A percentile compares a stretch with the other conserved stretches of the same genome.
These are phyloP conservation scores for Noctuana brunneofusca DNA, from an alignment of 2,888 invertebrate genomes.

Conservation along the genomic window DNA sequence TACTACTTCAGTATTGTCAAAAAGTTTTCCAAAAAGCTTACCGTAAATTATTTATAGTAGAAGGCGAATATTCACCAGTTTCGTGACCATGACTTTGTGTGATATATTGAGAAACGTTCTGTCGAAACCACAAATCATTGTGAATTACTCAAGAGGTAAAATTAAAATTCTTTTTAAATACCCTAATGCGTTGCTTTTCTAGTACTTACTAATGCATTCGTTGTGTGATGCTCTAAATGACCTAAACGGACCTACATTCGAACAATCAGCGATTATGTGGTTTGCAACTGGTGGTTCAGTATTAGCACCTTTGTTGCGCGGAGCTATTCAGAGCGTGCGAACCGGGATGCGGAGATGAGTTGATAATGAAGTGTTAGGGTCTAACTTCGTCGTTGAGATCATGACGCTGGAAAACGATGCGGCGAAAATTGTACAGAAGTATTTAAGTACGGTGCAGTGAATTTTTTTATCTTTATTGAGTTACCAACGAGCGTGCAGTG, in stretches of 20 bases:
- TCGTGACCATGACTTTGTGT: neutral
- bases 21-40: too few species aligned
- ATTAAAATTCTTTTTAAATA: neutral
- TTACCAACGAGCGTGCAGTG: too few species aligned
- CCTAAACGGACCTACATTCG: conserved; percentile 35
- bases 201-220: conserved; percentile 16
- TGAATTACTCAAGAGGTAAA: neutral
- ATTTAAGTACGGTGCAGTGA: neutral
- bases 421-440: conserved; percentile 8
- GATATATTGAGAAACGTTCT: neutral
- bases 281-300: conserved; percentile 11
- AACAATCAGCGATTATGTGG: conserved; percentile 37
- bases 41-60: too few species aligned
- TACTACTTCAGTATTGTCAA: too few species aligned
- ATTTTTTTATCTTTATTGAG: too few species aligned
- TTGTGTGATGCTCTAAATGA: conserved; percentile 28
- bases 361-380: conserved; percentile 38
- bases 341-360: conserved; percentile 44
- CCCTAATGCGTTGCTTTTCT: neutral
- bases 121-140: conserved; percentile 5
- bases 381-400: neutral
- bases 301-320: conserved; percentile 42
- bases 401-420: neutral
- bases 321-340: conserved; percentile 69
- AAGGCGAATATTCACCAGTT: too few species aligned